Base-by-base conservation (phyloP, 2,888 invertebrate genomes). In the Rhagium mordax region DNA sequence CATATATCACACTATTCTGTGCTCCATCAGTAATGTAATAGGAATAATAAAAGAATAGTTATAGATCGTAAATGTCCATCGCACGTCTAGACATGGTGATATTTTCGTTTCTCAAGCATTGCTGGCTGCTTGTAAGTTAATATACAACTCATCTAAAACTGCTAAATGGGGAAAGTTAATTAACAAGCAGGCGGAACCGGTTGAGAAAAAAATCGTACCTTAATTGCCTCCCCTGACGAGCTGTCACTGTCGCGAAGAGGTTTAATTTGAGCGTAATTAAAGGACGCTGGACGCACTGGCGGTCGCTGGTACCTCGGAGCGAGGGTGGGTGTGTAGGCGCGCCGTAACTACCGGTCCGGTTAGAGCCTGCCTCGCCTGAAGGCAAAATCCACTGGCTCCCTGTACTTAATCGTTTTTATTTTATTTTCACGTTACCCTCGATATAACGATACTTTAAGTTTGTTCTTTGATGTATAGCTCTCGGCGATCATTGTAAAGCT, bases 261-360 rank as follows among this genome's bases (percentile, higher is more conserved):
- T 75, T 75, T 69, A 76, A 76, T 78, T 78, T 77, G 68, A 74
- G 73, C 71, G 67, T 75, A 75, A 78, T 78, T 76, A 78, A 74
- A 75, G 74, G 75, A 78, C 72, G 74, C 68, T 59, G 74, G 69
- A 16, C 49, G 49, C 66, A 48, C 41, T 62, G 71, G 65, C 71
- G 61, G 62, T 71, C 68, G 29, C 61, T 16, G 48, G 20, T 59
- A 24, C 60, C 72, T 69, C 60, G 70, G 64, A 69, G 84, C 81
- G 83, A 83, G 84, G 84, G 84, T 84, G 84, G 82, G 79, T 83
- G 84, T 83, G 84, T 85, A 81, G 84, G 84, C 84, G 83, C 81
- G 80, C 80, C 82, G 81, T 76, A 84, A 84, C 84, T 84, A 84
- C 84, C 81, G 83, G 80, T 78, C 80, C 78, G 79, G 81, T 77